These are phyloP conservation scores for Spilosoma lubricipeda DNA, from an alignment of 2,888 invertebrate genomes.

Conservation along the genomic window DNA sequence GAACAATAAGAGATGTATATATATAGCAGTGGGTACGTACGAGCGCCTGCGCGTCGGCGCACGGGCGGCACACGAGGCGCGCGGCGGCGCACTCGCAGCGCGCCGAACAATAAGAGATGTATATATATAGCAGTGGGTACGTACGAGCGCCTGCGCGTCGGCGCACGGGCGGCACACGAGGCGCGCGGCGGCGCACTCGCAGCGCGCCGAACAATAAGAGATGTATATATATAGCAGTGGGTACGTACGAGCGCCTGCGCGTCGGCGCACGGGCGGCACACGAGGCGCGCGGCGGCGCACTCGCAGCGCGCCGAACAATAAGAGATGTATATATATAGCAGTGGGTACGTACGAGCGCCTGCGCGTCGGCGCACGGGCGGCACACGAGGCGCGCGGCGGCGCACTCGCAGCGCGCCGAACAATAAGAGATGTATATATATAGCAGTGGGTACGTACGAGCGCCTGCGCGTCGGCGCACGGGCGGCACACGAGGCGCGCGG, in stretches of 20 bases:
- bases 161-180: constrained; percentile 72
- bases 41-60: constrained; percentile 61
- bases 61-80: constrained; percentile 69
- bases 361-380: constrained; percentile 67
- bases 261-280: constrained; percentile 70
- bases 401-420: constrained; percentile 82
- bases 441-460: constrained; percentile 51
- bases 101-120: too few species aligned
- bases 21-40: constrained; percentile 46
- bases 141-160: constrained; percentile 61
- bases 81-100: too few species aligned
- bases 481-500: constrained; percentile 68
- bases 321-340: too few species aligned
- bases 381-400: constrained; percentile 71
- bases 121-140: constrained; percentile 5
- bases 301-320: too few species aligned
- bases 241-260: constrained; percentile 58
- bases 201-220: too few species aligned
- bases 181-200: constrained; percentile 20
- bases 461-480: constrained; percentile 66
- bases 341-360: constrained; percentile 55
- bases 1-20: too few species aligned
- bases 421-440: too few species aligned
- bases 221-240: neutral
- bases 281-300: constrained; percentile 45